Conservation (phyloP, 2,797 vertebrate species). For the Remorina albescens region DNA sequence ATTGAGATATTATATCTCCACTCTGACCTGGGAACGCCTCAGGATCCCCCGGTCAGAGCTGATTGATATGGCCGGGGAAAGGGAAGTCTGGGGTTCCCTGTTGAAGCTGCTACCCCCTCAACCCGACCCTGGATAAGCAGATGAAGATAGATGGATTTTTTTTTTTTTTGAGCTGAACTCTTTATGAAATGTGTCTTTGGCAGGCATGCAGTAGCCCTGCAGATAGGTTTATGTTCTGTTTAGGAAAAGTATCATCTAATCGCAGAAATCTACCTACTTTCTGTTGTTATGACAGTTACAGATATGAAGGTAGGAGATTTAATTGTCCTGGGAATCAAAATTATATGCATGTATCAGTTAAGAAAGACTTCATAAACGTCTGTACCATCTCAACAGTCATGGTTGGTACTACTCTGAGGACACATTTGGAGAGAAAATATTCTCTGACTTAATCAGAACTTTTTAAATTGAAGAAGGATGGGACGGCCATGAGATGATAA, state of each 20-base stretch:
- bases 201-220: not conserved
- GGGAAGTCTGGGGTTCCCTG: too few species aligned
- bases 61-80: too few species aligned
- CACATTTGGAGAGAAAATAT: constrained; percentile 50
- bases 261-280: too few species aligned
- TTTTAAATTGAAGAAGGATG: constrained; percentile 56
- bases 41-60: too few species aligned
- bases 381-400: constrained; percentile 47
- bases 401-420: constrained; percentile 43
- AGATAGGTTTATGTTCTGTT: too few species aligned
- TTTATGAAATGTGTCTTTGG: not conserved
- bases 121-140: too few species aligned
- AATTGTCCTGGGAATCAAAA: constrained; percentile 34
- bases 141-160: too few species aligned
- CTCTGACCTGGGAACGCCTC: too few species aligned
- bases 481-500: constrained; percentile 66
- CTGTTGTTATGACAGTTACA: constrained; percentile 18
- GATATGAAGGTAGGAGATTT: constrained; percentile 25
- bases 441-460: constrained; percentile 40
- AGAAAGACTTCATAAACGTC: constrained; percentile 55
- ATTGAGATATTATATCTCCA: too few species aligned
- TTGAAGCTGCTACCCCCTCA: too few species aligned
- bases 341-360: constrained; percentile 46
- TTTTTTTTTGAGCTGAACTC: constrained; percentile 6
- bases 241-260: too few species aligned